phyloP scores from a whole-genome alignment of 2,888 invertebrate species.

The Drosophila cracens region DNA sequence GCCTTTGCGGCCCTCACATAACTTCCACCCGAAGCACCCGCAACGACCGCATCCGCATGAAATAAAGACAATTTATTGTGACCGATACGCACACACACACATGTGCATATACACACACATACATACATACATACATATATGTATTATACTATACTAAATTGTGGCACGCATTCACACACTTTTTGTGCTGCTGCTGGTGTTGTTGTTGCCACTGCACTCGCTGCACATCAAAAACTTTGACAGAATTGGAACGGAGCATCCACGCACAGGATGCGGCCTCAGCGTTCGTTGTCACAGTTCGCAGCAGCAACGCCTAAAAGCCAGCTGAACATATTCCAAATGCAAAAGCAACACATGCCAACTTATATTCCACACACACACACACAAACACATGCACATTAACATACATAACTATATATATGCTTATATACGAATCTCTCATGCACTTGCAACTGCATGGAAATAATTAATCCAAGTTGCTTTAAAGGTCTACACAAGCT shows the following conservation, averaged over 20 bases:
- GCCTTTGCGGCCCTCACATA: slow-evolving; percentile 56
- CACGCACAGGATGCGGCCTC: slow-evolving; percentile 58
- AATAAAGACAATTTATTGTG: slow-evolving; percentile 78
- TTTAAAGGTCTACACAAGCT: background rate
- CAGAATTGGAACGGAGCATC: slow-evolving; percentile 69
- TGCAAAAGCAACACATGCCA: slow-evolving; percentile 29
- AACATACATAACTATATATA: background rate
- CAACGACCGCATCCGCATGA: slow-evolving; percentile 59
- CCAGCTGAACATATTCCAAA: slow-evolving; percentile 47
- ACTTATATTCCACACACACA: slow-evolving; percentile 15
- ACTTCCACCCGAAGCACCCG: slow-evolving; percentile 24
- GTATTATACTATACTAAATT: slow-evolving; percentile 3
- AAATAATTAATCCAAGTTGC: background rate
- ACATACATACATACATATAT: background rate
- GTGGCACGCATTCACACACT: slow-evolving; percentile 53
- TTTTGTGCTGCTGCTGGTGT: slow-evolving; percentile 34
- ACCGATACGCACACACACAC: slow-evolving; percentile 61
- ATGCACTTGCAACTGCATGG: slow-evolving; percentile 11
- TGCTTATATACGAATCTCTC: background rate
- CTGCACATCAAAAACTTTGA: slow-evolving; percentile 74
- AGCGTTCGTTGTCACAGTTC: slow-evolving; percentile 36
- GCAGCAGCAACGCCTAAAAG: slow-evolving; percentile 47
- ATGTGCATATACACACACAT: slow-evolving; percentile 1
- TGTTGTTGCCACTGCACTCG: slow-evolving; percentile 18
- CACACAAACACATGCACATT: background rate